A percentile compares a stretch with the other conserved stretches of the same genome.
Evolutionary conservation across 1,140 invertebrate genomes (phyloP).

Genomic region (Myzus persicae): DNA sequence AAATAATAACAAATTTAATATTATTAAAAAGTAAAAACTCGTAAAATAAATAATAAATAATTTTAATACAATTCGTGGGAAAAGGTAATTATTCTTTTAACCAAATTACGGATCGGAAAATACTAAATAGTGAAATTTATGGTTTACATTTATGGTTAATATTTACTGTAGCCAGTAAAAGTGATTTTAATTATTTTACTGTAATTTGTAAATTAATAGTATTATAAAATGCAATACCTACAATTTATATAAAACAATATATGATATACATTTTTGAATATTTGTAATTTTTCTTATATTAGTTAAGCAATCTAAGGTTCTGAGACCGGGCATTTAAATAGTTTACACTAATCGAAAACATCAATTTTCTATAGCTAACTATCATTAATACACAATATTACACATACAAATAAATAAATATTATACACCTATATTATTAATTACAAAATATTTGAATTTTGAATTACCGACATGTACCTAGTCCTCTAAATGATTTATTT

Average conservation of each 20-base stretch:
- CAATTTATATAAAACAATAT: background rate
- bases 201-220: background rate
- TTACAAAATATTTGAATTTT: background rate
- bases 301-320: background rate
- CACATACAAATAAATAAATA: too few species aligned
- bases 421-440: too few species aligned
- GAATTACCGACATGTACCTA: background rate
- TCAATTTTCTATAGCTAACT: background rate
- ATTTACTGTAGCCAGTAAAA: background rate
- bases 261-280: background rate
- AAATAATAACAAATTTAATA: too few species aligned
- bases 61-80: background rate
- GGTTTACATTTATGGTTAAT: background rate
- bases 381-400: too few species aligned
- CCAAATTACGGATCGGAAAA: background rate
- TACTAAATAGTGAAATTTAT: background rate
- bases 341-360: background rate
- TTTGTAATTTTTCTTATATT: background rate
- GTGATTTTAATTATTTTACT: background rate
- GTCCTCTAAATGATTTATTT: too few species aligned
- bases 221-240: background rate
- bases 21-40: background rate
- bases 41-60: background rate
- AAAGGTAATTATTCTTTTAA: background rate
- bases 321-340: background rate